These are phyloP conservation scores for Aethes cnicana DNA, from an alignment of 2,888 invertebrate genomes.

Conservation along the genomic window DNA sequence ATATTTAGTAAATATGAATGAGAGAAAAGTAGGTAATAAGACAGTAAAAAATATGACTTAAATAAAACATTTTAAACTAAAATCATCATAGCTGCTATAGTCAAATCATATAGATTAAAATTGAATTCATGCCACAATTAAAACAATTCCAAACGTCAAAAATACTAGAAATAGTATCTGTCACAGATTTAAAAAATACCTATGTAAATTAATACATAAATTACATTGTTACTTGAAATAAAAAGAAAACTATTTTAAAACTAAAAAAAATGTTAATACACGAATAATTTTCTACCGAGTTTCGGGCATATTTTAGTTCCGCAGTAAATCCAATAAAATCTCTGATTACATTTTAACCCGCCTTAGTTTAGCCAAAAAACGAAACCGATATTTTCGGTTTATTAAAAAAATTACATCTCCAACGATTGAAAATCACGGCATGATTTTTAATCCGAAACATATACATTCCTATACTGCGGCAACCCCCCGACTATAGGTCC, in stretches of 20 bases:
- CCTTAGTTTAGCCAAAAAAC: slow-evolving; percentile 4
- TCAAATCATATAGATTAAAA: not conserved
- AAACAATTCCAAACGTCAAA: slow-evolving; percentile 33
- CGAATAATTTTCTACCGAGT: slow-evolving; percentile 30
- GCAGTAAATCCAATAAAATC: slow-evolving; percentile 4
- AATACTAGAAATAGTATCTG: slow-evolving; percentile 31
- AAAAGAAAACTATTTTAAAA: slow-evolving; percentile 16
- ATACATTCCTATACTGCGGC: slow-evolving; percentile 11
- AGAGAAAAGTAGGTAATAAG: no score
- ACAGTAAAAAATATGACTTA: no score
- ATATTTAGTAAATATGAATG: not conserved
- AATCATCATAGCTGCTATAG: slow-evolving; percentile 3
- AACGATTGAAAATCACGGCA: not conserved
- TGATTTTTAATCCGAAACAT: not conserved
- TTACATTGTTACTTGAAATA: slow-evolving; percentile 34
- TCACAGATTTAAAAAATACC: slow-evolving; percentile 35
- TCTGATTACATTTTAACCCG: not conserved
- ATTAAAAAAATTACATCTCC: not conserved
- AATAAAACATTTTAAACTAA: not conserved
- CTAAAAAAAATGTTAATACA: slow-evolving; percentile 30
- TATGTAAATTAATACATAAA: slow-evolving; percentile 51
- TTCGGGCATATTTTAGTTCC: slow-evolving; percentile 11
- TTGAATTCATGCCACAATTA: slow-evolving; percentile 31
- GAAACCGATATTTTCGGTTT: not conserved
- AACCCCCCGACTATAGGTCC: slow-evolving; percentile 14